Base-by-base conservation (phyloP, 1,140 invertebrate species). In the Drosophila ficusphila region DNA sequence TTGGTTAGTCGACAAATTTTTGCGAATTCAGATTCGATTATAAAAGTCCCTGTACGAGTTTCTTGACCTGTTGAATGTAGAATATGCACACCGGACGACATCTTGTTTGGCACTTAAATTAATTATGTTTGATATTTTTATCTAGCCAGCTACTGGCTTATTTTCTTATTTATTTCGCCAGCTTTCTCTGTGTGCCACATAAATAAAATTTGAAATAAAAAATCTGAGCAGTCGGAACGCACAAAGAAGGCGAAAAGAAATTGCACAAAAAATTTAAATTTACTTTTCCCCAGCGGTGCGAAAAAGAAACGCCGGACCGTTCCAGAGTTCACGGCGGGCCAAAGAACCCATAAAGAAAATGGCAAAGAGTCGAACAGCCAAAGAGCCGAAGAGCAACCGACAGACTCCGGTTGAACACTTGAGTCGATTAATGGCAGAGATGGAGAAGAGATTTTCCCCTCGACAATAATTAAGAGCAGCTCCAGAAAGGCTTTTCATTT, bases 391-490 rank as follows among this genome's bases (percentile, higher is more conserved):
- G 48, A 36, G 33, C 8, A 47, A 41, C 42, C 62, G 25, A 34
- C 61, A 64, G 33, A 65, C 25, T 62, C 54, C 16, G 27, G 12
- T n/a, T n/a, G n/a, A 29, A 19, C 46, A 67, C 62, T 67, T 42
- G 36, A 33, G 42, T 51, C 60, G 60, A 67, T 42, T 67, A 67
- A 67, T 42, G 44, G 67, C 67, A 16, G 60, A 42, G 60, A 67
- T 67, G 60, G 21, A 9, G 38, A 42, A 19, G 61, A 51, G 60
- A 67, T 67, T 67, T 67, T 42, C 58, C 60, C 34, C 58, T 19
- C 44, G 9, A 21, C 39, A 11, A 23, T 46, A 73, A 78, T 78
- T 78, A 68, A 81, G 77, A 60, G 76, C 71, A 79, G 47, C 36
- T 51, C 16, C 25, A 38, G 41, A 44, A 56, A 65, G 47, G 38